A percentile compares a stretch with the other conserved stretches of the same genome.
Evolutionary conservation across 92 coral and sea anemone genomes (phyloP).

Genomic region (Bergia puertoricense): DNA sequence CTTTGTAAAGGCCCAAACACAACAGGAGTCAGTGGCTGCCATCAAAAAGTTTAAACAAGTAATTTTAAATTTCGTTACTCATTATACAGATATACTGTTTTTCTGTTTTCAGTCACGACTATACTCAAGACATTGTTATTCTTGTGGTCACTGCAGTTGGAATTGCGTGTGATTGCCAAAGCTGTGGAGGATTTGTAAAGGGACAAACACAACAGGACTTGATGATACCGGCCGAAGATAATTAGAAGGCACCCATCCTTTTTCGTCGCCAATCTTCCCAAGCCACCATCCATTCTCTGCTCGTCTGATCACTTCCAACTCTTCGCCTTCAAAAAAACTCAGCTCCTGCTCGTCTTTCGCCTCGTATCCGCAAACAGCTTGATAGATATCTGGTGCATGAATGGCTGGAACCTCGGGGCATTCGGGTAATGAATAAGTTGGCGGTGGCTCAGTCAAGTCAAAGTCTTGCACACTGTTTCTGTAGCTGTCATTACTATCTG

Average conservation of each 20-base stretch:
- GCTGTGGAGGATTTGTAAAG: not conserved
- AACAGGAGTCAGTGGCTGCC: not conserved
- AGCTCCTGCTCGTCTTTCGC: slow-evolving; percentile 19
- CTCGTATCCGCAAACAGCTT: slow-evolving; percentile 23
- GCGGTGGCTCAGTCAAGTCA: not conserved
- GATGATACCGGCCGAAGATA: not conserved
- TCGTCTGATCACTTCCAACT: slow-evolving; percentile 12
- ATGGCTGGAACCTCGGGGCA: not conserved
- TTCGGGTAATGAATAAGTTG: slow-evolving; percentile 22
- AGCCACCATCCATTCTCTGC: slow-evolving; percentile 44
- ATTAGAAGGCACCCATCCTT: slow-evolving; percentile 41
- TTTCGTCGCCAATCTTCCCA: not conserved
- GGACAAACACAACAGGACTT: not conserved
- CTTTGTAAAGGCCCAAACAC: not conserved
- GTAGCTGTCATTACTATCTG: not conserved
- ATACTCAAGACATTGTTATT: not conserved
- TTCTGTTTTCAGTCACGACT: not conserved
- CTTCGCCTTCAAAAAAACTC: slow-evolving; percentile 19
- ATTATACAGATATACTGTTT: not conserved
- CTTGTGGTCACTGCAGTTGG: not conserved
- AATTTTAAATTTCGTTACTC: too few species aligned
- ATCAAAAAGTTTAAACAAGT: too few species aligned
- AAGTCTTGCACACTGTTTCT: not conserved
- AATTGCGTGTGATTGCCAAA: not conserved
- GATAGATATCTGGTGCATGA: not conserved